These are phyloP conservation scores for Lysiphlebus fabarum DNA, from an alignment of 1,140 invertebrate genomes.

Conservation along the genomic window DNA sequence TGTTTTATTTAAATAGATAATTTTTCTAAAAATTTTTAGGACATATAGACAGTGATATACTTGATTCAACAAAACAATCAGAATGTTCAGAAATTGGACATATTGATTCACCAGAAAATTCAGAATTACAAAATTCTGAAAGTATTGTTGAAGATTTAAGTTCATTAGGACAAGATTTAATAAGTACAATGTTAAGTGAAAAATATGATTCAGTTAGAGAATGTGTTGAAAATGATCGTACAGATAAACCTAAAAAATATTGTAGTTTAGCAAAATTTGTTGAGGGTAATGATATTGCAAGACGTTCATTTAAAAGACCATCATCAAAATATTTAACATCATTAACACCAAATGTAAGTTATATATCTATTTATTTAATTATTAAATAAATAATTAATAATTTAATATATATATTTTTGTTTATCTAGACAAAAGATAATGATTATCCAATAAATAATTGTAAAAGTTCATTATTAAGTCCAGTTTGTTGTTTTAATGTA, in stretches of 20 bases:
- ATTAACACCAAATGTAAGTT: slow-evolving; percentile 26
- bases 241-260: slow-evolving; percentile 60
- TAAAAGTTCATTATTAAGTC: slow-evolving; percentile 38
- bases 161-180: slow-evolving; percentile 65
- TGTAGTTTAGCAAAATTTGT: slow-evolving; percentile 74
- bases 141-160: slow-evolving; percentile 74
- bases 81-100: slow-evolving; percentile 62
- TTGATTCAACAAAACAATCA: slow-evolving; percentile 46
- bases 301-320: slow-evolving; percentile 66
- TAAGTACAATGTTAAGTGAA: slow-evolving; percentile 60
- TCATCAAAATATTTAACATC: slow-evolving; percentile 25
- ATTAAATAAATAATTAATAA: not conserved
- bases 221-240: slow-evolving; percentile 40
- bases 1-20: slow-evolving; percentile 34
- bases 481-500: slow-evolving; percentile 43
- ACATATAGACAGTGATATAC: slow-evolving; percentile 47
- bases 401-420: not conserved
- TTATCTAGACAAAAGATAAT: not conserved
- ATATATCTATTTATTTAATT: not conserved
- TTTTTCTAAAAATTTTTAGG: slow-evolving; percentile 40
- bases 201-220: slow-evolving; percentile 53
- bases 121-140: slow-evolving; percentile 70
- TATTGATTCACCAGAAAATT: slow-evolving; percentile 77
- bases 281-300: slow-evolving; percentile 76
- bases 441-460: slow-evolving; percentile 23